Conservation (phyloP, 2,113 vertebrate species). For the Elachura formosa region DNA sequence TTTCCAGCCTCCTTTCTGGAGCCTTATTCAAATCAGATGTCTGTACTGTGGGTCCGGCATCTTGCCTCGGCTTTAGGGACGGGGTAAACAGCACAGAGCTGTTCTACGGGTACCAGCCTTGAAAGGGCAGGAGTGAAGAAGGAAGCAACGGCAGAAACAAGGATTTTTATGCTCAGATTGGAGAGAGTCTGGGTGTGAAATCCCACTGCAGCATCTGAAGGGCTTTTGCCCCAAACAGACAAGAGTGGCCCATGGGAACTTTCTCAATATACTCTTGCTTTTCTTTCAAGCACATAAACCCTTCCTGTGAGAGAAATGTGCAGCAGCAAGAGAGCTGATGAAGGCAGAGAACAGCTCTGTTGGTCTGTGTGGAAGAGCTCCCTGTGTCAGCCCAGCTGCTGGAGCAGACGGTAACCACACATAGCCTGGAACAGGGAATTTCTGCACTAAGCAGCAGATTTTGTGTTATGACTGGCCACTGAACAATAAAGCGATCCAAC, state of each 20-base stretch:
- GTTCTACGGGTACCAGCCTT: accelerated
- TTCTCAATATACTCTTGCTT: neutral
- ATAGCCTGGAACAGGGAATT: neutral
- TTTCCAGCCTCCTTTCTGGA: neutral
- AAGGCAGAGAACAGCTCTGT: neutral
- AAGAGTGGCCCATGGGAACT: accelerated
- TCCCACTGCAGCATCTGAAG: neutral
- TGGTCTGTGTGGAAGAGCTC: neutral
- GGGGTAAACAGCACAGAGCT: neutral
- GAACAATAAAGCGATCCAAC: constrained; percentile 35
- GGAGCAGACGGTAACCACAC: neutral
- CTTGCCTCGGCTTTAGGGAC: neutral
- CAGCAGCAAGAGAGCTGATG: accelerated
- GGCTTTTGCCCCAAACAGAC: accelerated
- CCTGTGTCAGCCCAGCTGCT: neutral
- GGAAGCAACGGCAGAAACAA: accelerated
- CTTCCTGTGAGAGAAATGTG: accelerated
- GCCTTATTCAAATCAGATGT: constrained; percentile 9
- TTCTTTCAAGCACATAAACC: neutral
- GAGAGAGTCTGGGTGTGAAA: accelerated
- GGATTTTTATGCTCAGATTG: neutral
- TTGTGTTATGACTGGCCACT: constrained; percentile 58
- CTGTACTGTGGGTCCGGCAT: neutral
- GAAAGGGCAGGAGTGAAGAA: neutral
- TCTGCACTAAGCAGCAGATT: constrained; percentile 51